Evolutionary conservation across 2,888 invertebrate genomes (phyloP), one percentile per base, ranked within the genome.

Genomic region (Epistrophe grossulariae): DNA sequence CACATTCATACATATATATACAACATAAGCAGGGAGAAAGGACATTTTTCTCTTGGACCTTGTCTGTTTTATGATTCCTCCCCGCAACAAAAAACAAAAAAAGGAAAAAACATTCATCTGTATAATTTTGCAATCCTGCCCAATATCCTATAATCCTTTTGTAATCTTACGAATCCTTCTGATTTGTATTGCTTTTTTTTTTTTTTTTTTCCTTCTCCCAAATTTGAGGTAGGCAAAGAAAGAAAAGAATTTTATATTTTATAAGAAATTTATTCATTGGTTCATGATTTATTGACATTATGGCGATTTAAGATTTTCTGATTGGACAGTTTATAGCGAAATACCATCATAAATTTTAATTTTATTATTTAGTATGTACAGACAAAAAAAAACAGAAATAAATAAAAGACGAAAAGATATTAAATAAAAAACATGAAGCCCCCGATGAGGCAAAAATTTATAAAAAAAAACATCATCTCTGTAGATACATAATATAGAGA

Each of bases 281-380:
- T 68, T 87, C 83, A 79, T 87, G 79, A 87, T 87, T 87, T 82
- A 83, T 79, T 83, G 87, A 83, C 79, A 79, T 70, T 59, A 72
- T 72, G 74, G 57, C 79, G 72, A 83, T 83, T 87, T 76, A 83
- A 76, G 71, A 83, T 76, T 79, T 50, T 83, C 79, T 71, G 79
- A 87, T 87, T 87, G 83, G 83, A 71, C 71, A 60, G 64, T 74
- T 83, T 87, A 79, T 87, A 79, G 74, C 60, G 66, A 48, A 83
- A 82, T 64, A 13, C 50, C 66, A 79, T 79, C 71, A 83, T 74
- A 66, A 74, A 62, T 72, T 50, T 55, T 55, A 55, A 66, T 62
- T 73, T 64, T 70, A 70, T 80, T n/a, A n/a, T 82, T 31, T 64
- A 72, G 79, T 60, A n/a, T 87, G 82, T 79, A 79, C 83, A 79